Evolutionary conservation across 1,140 invertebrate species (phyloP), one percentile per base, ranked within the genome.

Genomic region (Atopsyche davidsoni): DNA sequence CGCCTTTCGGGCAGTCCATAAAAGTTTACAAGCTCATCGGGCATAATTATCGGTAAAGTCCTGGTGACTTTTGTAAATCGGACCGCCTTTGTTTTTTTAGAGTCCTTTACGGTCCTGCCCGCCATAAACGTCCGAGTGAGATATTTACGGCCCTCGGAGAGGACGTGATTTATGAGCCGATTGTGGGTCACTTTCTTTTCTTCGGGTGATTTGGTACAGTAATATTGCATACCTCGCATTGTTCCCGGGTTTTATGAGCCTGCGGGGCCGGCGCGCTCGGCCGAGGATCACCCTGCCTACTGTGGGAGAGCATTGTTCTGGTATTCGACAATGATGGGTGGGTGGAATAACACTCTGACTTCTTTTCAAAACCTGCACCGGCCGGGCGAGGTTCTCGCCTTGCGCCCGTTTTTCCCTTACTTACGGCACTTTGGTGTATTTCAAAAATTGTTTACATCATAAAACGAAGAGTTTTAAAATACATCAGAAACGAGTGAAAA

Each of bases 161-260:
- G 19, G 13, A 49, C 31, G 46, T 46, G 49, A 52, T 57, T 57
- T 57, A 57, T 46, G 42, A 41, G 48, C 43, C 40, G 32, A 22
- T 36, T 46, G 50, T 52, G 55, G 45, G 49, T 47, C 24, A 57
- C 49, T 57, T 57, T 57, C 55, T 48, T 52, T n/a, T 51, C 31
- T 32, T 45, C 21, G 18, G 32, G n/a, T 34, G 36, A 39, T 38
- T 51, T n/a, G 36, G 36, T 39, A 35, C 48, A 50, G 39, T 51
- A 44, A 38, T 51, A 56, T 56, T 56, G 53, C 53, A 56, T 48
- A 48, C 38, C 38, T 40, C 10, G 43, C 40, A 51, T 56, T 56
- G 53, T 56, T 39, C 39, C n/a, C 2, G 11, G 16, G 35, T 22
- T 32, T 45, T 51, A 50, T 51, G 38, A 43, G 48, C 17, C 28